Percentiles rank a stretch among this genome's conserved stretches.
phyloP scores from a whole-genome alignment of 2,113 vertebrate genomes.

The Rostratula benghalensis region DNA sequence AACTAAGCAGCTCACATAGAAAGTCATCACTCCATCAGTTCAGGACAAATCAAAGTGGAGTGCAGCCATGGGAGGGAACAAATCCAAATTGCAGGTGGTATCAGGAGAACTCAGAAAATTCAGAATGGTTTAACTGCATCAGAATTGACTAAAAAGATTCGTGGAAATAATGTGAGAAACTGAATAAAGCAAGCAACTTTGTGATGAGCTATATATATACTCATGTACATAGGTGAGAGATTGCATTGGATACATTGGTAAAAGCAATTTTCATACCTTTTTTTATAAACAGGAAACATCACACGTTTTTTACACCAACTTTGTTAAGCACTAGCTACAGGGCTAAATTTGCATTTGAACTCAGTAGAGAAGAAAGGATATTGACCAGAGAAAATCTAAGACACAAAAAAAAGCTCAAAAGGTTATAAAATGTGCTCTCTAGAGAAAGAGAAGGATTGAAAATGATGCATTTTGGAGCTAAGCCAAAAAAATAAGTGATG shows the following conservation, averaged over 20 bases:
- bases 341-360: not conserved
- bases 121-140: not conserved
- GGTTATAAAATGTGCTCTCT: not conserved
- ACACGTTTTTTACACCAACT: not conserved
- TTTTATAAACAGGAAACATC: not conserved
- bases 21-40: not conserved
- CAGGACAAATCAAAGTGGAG: not conserved
- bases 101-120: not conserved
- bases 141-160: not conserved
- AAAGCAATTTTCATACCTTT: not conserved
- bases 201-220: not conserved
- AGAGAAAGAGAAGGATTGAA: not conserved
- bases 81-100: not conserved
- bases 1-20: not conserved
- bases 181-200: not conserved
- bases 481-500: not conserved
- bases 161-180: not conserved
- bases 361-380: not conserved
- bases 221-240: not conserved
- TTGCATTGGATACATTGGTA: not conserved
- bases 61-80: not conserved
- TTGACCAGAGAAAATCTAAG: not conserved
- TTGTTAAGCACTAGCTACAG: not conserved
- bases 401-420: not conserved
- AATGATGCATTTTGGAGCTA: not conserved